phyloP scores from a whole-genome alignment of 2,888 invertebrate genomes.

The Coenonympha glycerion region DNA sequence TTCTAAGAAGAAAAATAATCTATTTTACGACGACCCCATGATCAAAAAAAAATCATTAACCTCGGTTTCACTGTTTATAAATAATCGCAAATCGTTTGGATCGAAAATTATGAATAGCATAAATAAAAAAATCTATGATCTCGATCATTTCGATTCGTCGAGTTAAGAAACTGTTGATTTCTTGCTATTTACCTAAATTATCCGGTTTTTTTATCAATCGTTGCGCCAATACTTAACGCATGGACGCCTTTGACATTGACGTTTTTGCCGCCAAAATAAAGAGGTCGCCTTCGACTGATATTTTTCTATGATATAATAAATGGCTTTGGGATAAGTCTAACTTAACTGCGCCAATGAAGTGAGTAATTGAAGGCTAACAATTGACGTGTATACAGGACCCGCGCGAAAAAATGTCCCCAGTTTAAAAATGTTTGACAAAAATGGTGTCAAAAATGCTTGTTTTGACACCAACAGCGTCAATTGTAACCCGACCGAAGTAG shows the following conservation, averaged over 20 bases:
- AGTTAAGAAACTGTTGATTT: constrained; percentile 67
- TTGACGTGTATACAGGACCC: constrained; percentile 1
- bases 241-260: constrained; percentile 67
- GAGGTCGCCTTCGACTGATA: constrained; percentile 42
- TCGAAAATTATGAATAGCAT: constrained; percentile 36
- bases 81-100: constrained; percentile 23
- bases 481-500: too few relatives aligned
- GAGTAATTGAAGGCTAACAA: constrained; percentile 23
- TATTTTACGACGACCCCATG: constrained; percentile 1
- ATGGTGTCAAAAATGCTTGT: too few relatives aligned
- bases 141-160: constrained; percentile 34
- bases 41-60: constrained; percentile 10
- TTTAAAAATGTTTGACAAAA: too few relatives aligned
- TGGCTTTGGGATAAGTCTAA: constrained; percentile 21
- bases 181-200: constrained; percentile 72
- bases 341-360: constrained; percentile 24
- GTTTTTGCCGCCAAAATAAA: constrained; percentile 54
- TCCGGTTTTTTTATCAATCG: constrained; percentile 57
- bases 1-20: background rate
- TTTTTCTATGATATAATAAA: constrained; percentile 37
- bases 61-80: constrained; percentile 20
- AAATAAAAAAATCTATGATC: constrained; percentile 38
- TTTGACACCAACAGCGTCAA: too few relatives aligned
- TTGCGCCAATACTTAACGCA: constrained; percentile 69
- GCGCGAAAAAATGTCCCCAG: background rate